Percentiles rank a stretch among this genome's conserved stretches.
phyloP scores from a whole-genome alignment of 2,113 vertebrate genomes.

The Nothobranchius kuhntae region DNA sequence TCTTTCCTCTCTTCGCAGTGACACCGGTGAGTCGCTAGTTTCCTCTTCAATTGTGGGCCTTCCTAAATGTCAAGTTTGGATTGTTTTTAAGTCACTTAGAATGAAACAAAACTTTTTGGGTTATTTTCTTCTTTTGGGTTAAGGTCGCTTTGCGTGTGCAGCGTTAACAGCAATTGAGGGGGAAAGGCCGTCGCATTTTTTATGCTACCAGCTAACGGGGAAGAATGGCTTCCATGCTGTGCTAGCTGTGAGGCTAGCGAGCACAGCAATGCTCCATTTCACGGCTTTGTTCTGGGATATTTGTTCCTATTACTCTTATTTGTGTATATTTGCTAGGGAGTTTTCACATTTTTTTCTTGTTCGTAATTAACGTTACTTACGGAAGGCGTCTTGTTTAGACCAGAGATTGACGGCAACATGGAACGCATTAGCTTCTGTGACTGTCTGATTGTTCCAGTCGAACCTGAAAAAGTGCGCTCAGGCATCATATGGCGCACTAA shows the following conservation, averaged over 20 bases:
- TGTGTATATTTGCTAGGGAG: too few relatives aligned
- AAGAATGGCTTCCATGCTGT: conserved; percentile 65
- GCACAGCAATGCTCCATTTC: neutral
- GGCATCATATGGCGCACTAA: conserved; percentile 60
- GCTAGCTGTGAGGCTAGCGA: conserved; percentile 45
- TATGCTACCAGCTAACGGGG: conserved; percentile 33
- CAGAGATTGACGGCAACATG: neutral
- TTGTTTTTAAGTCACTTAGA: neutral
- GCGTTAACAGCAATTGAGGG: neutral
- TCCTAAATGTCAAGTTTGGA: conserved; percentile 2
- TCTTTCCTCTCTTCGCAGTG: conserved; percentile 67
- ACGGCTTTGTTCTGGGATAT: conserved; percentile 32
- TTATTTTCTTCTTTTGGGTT: rapidly evolving
- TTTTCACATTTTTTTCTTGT: too few relatives aligned
- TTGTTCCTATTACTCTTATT: too few relatives aligned
- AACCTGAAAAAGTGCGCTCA: conserved; percentile 66
- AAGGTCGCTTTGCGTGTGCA: rapidly evolving
- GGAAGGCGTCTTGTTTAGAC: neutral
- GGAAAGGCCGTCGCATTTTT: neutral
- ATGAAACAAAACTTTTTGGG: neutral
- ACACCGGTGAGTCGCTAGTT: conserved; percentile 68
- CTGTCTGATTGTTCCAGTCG: conserved; percentile 47
- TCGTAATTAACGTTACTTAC: too few relatives aligned
- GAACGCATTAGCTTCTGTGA: conserved; percentile 16
- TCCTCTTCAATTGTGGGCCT: neutral